Evolutionary conservation across 2,797 vertebrate species (phyloP), one percentile per base, ranked within the genome.

Genomic region (Sebastes minor): DNA sequence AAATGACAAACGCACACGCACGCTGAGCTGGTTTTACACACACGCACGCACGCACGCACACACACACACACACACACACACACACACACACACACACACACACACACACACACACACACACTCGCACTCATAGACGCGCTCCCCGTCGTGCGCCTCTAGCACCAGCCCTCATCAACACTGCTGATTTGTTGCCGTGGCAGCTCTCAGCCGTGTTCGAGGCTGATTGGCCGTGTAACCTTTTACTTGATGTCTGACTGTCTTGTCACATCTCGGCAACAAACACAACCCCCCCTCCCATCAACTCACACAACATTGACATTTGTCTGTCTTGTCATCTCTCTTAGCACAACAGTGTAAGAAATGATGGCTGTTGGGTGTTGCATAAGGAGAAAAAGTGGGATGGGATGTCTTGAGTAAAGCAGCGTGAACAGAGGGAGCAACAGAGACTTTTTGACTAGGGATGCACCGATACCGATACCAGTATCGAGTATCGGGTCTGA

Each of bases 161-260:
- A 64, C 65, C 76, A 78, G 87, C 74, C 71, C 82, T 91, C 84
- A 85, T 90, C 88, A 91, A 78, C 88, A 56, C 82, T 73, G 67
- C 80, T 88, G 83, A 89, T 87, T 84, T 77, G 83, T 84, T 77
- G 77, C 72, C 10, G 8, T 53, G 76, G 85, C 82, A 80, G 83
- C 87, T 84, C 84, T 81, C 80, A 82, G 85, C 60, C 83, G 83
- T 32, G 71, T 86, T 86, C 4, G 2, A 59, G 84, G 85, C 84
- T 85, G 87, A 88, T 88, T 90, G 89, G 80, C 86, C 78, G 33
- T 74, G 74, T 87, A 87, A 89, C 87, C 89, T 91, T 89, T 91
- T 46, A 77, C 74, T 81, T 83, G 79, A 79, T 61, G 85, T 85
- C 83, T 90, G 81, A 80, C 86, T 88, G 77, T 89, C 81, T 78